Evolutionary conservation across 2,113 vertebrate genomes (phyloP), one percentile per base, ranked within the genome.

Genomic region (Pterophyllum scalare): DNA sequence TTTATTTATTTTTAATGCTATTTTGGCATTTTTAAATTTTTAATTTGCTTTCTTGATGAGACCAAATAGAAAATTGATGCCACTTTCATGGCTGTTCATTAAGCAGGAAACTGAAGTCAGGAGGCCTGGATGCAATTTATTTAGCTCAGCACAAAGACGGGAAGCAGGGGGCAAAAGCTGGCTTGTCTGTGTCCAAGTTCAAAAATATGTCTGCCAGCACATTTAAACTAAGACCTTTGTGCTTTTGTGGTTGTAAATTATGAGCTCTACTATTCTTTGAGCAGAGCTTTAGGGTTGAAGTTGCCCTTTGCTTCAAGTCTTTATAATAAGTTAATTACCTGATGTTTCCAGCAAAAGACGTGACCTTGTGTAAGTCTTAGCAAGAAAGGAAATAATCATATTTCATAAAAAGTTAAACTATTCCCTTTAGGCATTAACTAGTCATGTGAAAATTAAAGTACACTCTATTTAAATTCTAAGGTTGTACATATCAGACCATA

Each of bases 361-460:
- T 22, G 14, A 75, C 60, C 57, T 61, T 11, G 33, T 43, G 19
- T 52, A 70, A 70, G 9, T 28, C 43, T 20, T 10, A 82, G 38
- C 11, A 35, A 38, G 4, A 75, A 74, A 72, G 46, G 2, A 17
- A 81, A 52, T 40, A 62, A 40, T 19, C 52, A 54, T 59, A 52
- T 40, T 72, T 75, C 19, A 54, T 76, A 31, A 75, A 82, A 75
- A 62, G 54, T 40, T n/a, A 17, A 65, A 65, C 9, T 22, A 58
- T 65, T 65, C 43, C 6, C 57, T 35, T n/a, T 22, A 62, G 20
- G 52, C 22, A 22, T 33, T 78, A 19, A 65, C 43, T 10, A 33
- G 22, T 65, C 14, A 43, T 65, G 15, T 65, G 24, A 43, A 65
- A 65, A 65, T 40, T 13, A 43, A 14, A 13, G 43, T 46, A 46